A percentile compares a stretch with the other conserved stretches of the same genome.
These are phyloP conservation scores for Nibea albiflora DNA, from an alignment of 2,113 vertebrate species.

Conservation along the genomic window DNA sequence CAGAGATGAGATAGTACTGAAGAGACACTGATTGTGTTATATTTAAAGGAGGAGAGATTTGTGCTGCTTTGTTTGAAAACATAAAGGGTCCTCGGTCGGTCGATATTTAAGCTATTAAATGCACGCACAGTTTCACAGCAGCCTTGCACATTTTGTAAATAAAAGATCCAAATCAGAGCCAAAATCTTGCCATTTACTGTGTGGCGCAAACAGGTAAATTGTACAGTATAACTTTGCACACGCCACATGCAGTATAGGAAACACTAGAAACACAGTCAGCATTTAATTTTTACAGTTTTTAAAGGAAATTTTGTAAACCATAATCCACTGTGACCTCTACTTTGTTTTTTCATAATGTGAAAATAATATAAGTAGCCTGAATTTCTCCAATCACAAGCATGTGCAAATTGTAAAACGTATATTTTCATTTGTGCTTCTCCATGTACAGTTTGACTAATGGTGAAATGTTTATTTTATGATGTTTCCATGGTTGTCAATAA, in stretches of 20 bases:
- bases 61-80: constrained; percentile 25
- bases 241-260: neutral
- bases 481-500: too few relatives aligned
- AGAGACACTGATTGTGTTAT: constrained; percentile 6
- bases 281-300: constrained; percentile 15
- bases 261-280: neutral
- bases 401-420: constrained; percentile 18
- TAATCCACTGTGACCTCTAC: neutral
- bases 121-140: constrained; percentile 37
- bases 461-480: neutral
- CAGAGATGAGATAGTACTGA: neutral
- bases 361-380: neutral
- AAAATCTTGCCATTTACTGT: constrained; percentile 27
- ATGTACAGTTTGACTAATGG: constrained; percentile 61
- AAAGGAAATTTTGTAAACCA: neutral
- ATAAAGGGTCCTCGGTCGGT: neutral
- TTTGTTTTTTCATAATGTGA: constrained; percentile 12
- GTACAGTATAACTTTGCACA: neutral
- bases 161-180: constrained; percentile 36
- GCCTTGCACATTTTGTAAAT: constrained; percentile 61
- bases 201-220: neutral
- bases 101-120: constrained; percentile 48
- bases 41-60: constrained; percentile 26
- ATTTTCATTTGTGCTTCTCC: constrained; percentile 40
- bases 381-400: constrained; percentile 1